Conservation (phyloP, 2,113 vertebrate species). For the Scomber colias region DNA sequence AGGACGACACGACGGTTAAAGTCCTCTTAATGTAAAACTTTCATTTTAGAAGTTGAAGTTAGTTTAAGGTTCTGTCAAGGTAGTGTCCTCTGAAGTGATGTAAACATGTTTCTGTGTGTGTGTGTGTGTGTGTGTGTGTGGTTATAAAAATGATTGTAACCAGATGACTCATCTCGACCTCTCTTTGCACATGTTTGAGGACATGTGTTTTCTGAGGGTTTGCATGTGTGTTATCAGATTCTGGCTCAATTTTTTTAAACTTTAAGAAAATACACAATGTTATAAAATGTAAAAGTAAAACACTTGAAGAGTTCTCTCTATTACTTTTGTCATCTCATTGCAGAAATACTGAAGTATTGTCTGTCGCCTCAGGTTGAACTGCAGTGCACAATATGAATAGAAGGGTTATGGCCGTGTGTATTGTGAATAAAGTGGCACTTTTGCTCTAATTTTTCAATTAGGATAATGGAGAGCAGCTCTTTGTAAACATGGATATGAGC, state of each 20-base stretch:
- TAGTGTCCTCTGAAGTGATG: no score
- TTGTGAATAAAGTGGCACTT: constrained; percentile 72
- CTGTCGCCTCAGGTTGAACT: constrained; percentile 15
- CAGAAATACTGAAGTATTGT: constrained; percentile 2
- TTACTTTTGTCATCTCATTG: constrained; percentile 14
- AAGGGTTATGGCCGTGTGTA: constrained; percentile 40
- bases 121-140: neutral
- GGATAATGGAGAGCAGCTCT: constrained; percentile 68
- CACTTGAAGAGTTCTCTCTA: neutral
- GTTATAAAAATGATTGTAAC: constrained; percentile 9
- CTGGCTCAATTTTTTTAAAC: neutral
- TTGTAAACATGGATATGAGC: constrained; percentile 73
- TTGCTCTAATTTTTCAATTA: constrained; percentile 76
- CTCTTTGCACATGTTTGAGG: no score
- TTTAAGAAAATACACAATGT: neutral
- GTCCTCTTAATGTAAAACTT: no score
- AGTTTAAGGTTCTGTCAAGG: no score
- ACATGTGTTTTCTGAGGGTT: neutral
- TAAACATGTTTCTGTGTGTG: neutral
- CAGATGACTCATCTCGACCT: constrained; percentile 28
- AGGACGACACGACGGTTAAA: no score
- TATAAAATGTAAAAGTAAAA: neutral
- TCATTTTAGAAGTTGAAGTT: no score
- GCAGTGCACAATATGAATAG: constrained; percentile 47
- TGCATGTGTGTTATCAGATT: neutral